Percentiles rank a stretch among this genome's conserved stretches.
Conservation (phyloP, 2,888 invertebrate species). For the Rhingia campestris region DNA sequence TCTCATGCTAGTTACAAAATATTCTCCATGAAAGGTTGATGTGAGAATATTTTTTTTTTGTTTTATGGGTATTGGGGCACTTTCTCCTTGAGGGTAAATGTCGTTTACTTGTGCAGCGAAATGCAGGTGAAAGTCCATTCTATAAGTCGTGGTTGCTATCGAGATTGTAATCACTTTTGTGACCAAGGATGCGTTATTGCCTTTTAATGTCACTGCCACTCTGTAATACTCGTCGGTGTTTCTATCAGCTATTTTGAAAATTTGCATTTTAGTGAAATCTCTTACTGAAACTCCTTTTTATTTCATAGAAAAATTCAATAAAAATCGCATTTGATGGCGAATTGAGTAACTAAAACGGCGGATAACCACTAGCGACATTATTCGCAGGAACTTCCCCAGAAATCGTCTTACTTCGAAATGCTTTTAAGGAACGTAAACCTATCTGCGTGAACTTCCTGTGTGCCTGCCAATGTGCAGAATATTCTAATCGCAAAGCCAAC, state of each 20-base stretch:
- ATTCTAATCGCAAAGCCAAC: conserved; percentile 40
- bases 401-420: conserved; percentile 57
- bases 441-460: conserved; percentile 50
- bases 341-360: conserved; percentile 60
- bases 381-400: conserved; percentile 9
- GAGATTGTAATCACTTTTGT: conserved; percentile 35
- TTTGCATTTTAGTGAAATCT: conserved; percentile 30
- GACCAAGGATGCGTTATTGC: conserved; percentile 20
- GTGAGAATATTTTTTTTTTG: not conserved
- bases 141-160: no score
- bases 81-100: not conserved
- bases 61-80: no score
- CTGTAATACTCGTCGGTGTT: not conserved
- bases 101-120: not conserved
- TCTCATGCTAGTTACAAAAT: conserved; percentile 43
- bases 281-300: not conserved
- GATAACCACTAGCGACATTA: conserved; percentile 42
- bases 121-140: no score
- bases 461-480: conserved; percentile 28
- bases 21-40: conserved; percentile 1
- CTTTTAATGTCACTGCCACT: conserved; percentile 23
- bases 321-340: conserved; percentile 59
- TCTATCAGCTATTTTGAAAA: not conserved
- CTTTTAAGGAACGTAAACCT: conserved; percentile 51
- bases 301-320: conserved; percentile 46